These are phyloP conservation scores for Corythaeola cristata DNA, from an alignment of 2,113 vertebrate genomes.

Conservation along the genomic window DNA sequence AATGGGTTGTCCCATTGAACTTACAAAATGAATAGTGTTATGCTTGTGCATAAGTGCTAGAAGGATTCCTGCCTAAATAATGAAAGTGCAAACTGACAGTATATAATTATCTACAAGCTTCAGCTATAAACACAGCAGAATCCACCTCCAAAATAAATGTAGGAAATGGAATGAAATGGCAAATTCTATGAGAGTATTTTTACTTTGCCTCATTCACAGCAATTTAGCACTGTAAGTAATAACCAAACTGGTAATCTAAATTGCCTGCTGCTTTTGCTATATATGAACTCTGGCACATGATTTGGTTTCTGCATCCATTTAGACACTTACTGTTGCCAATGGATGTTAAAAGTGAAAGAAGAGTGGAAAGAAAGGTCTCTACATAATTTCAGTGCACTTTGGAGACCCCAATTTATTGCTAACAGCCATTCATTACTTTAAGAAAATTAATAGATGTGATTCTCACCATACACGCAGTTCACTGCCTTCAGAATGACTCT, in stretches of 20 bases:
- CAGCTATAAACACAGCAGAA: constrained; percentile 26
- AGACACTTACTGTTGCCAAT: not conserved
- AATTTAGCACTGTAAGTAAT: constrained; percentile 22
- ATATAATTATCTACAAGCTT: constrained; percentile 15
- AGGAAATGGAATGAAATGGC: constrained; percentile 17
- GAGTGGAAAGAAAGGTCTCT: not conserved
- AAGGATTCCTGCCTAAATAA: constrained; percentile 19
- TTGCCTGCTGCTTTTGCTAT: not conserved
- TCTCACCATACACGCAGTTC: not conserved
- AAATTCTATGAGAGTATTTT: not conserved
- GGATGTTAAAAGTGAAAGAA: not conserved
- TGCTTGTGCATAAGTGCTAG: not conserved
- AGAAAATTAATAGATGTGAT: not conserved
- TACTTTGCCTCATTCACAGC: constrained; percentile 21
- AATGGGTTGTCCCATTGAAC: not conserved
- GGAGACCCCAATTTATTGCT: not conserved
- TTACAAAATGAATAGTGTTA: constrained; percentile 2
- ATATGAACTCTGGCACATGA: not conserved
- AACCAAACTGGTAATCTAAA: not conserved
- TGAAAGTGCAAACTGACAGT: not conserved
- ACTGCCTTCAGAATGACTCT: not conserved
- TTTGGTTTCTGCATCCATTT: constrained; percentile 19
- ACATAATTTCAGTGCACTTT: not conserved
- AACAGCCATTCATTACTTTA: not conserved
- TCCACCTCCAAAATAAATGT: constrained; percentile 22